Percentiles rank a stretch among this genome's conserved stretches.
phyloP scores from a whole-genome alignment of 2,113 vertebrate genomes.

The Cyrtonyx montezumae region DNA sequence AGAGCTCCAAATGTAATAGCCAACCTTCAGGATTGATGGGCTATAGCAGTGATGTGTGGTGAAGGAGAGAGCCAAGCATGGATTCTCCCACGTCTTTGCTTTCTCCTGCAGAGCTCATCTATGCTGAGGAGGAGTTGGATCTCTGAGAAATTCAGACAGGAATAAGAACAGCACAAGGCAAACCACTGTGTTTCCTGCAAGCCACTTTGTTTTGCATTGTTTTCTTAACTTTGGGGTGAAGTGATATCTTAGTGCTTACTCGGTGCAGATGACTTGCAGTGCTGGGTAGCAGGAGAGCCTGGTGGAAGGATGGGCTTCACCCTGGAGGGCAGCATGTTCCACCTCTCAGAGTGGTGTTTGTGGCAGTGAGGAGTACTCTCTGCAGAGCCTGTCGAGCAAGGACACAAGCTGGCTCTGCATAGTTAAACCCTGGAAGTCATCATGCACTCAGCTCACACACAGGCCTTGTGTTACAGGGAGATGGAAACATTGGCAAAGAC shows the following conservation, averaged over 20 bases:
- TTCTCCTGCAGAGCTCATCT: not conserved
- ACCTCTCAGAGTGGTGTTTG: not conserved
- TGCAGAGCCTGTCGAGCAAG: not conserved
- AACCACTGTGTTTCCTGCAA: not conserved
- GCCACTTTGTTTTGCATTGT: not conserved
- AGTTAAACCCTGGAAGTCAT: not conserved
- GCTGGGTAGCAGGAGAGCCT: not conserved
- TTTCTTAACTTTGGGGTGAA: not conserved
- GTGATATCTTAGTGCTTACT: not conserved
- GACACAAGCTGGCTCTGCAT: rapidly evolving
- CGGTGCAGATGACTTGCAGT: not conserved
- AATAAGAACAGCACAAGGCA: not conserved
- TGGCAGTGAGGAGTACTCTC: not conserved
- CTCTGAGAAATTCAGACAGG: not conserved
- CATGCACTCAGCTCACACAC: not conserved
- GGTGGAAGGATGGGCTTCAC: not conserved
- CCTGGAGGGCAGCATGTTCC: not conserved
- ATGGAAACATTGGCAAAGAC: not conserved
- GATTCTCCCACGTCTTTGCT: not conserved
- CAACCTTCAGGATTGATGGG: not conserved
- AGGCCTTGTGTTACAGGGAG: not conserved
- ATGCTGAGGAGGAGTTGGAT: not conserved
- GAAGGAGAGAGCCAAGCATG: not conserved
- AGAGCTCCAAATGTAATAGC: not conserved
- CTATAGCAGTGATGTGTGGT: rapidly evolving